Evolutionary conservation across 2,113 vertebrate genomes (phyloP), one percentile per base, ranked within the genome.

Genomic region (Phoxinus phoxinus): DNA sequence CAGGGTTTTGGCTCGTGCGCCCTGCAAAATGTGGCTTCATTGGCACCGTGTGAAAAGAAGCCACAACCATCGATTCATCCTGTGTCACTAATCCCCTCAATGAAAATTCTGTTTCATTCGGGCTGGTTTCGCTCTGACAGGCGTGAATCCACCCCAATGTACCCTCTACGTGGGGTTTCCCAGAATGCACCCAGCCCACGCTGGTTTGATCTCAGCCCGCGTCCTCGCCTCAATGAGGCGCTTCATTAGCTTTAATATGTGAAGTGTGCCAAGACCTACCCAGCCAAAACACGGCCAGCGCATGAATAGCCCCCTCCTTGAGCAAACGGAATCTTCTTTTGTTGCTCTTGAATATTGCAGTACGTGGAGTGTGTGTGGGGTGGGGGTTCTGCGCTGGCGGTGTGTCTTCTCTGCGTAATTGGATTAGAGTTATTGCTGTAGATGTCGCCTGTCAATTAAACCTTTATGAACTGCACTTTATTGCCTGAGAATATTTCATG

Each of bases 221-320:
- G 87, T 89, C 91, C 53, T 77, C 88, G 41, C 83, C 86, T 85
- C 93, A 92, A 93, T 73, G 92, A 95, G 93, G 90, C 91, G 56
- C 93, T 94, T 94, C 91, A 94, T 94, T 93, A 90, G 90, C 51
- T 94, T 92, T 92, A 93, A 92, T 92, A 92, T 90, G 88, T 84
- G 89, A 91, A 94, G 93, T 87, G 93, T 92, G 93, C 94, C 93
- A 94, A 82, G 83, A 83, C 72, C 81, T 23, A 87, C 86, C 85
- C 76, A n/a, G 58, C 75, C 13, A 41, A 63, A 86, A 48, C 84
- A 84, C 30, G 44, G 73, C 3, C 63, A 69, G 48, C 10, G 84
- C 46, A 56, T 48, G 73, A 78, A 85, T 75, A 56, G 63, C 71
- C 86, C 44, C 23, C 86, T 83, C 79, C 86, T 48, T 90, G 80